A percentile compares a stretch with the other conserved stretches of the same genome.
Evolutionary conservation across 2,797 vertebrate genomes (phyloP).

Genomic region (Labroides dimidiatus): DNA sequence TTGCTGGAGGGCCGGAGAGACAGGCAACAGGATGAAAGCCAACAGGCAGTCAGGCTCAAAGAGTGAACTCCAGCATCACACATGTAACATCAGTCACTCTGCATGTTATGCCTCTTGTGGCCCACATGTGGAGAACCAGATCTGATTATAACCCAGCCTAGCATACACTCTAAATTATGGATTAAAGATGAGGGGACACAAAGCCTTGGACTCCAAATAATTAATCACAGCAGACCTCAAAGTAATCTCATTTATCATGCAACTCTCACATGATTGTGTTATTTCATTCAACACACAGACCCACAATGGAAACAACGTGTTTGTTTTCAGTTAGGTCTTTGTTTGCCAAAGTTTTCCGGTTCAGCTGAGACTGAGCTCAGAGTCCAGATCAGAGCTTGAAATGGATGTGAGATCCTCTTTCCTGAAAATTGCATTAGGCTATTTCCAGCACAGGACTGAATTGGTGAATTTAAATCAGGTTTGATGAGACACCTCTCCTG

Average conservation of each 20-base stretch:
- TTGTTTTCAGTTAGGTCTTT: slow-evolving; percentile 27
- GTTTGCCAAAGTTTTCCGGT: slow-evolving; percentile 26
- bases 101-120: slow-evolving; percentile 26
- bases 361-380: background rate
- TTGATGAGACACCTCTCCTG: slow-evolving; percentile 34
- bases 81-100: slow-evolving; percentile 38
- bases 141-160: slow-evolving; percentile 39
- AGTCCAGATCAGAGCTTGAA: slow-evolving; percentile 25
- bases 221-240: slow-evolving; percentile 45
- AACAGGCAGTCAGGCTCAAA: slow-evolving; percentile 4
- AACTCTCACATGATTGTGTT: slow-evolving; percentile 22
- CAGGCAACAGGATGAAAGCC: slow-evolving; percentile 44
- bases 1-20: slow-evolving; percentile 34
- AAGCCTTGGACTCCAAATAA: slow-evolving; percentile 46
- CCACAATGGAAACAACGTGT: slow-evolving; percentile 4
- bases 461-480: slow-evolving; percentile 43
- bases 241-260: slow-evolving; percentile 25
- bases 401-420: slow-evolving; percentile 21
- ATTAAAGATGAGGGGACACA: slow-evolving; percentile 21
- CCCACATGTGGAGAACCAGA: slow-evolving; percentile 20
- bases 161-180: slow-evolving; percentile 21
- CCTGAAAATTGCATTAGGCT: slow-evolving; percentile 46
- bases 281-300: slow-evolving; percentile 33
- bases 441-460: slow-evolving; percentile 43
- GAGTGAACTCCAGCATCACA: slow-evolving; percentile 41